A percentile compares a stretch with the other conserved stretches of the same genome.
Evolutionary conservation across 2,113 vertebrate genomes (phyloP).

Genomic region (Isichthys henryi): DNA sequence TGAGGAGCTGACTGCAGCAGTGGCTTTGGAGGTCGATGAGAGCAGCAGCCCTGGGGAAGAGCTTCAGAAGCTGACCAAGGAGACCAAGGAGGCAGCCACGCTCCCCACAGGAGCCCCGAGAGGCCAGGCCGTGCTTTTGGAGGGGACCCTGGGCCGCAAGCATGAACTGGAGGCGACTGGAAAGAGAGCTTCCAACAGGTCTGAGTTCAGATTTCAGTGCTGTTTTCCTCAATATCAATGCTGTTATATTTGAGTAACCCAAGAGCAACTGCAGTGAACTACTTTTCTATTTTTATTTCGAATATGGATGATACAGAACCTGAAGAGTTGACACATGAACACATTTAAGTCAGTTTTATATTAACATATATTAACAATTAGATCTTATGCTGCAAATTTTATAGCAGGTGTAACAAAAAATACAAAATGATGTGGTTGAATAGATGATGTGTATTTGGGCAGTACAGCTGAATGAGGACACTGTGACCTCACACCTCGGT

Average conservation of each 20-base stretch:
- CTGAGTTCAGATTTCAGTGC: not conserved
- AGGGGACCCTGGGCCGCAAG: slow-evolving; percentile 82
- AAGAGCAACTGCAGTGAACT: not conserved
- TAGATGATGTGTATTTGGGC: not conserved
- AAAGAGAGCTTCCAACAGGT: slow-evolving; percentile 88
- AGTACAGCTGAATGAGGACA: not conserved
- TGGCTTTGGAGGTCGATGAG: slow-evolving; percentile 47
- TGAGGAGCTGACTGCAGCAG: slow-evolving; percentile 40
- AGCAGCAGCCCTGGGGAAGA: slow-evolving; percentile 46
- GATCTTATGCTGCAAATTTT: too few species aligned
- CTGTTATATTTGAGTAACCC: not conserved
- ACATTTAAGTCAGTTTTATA: too few species aligned
- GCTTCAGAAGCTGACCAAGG: slow-evolving; percentile 23
- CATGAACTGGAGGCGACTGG: slow-evolving; percentile 81
- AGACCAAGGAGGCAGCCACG: slow-evolving; percentile 50
- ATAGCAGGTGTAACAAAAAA: not conserved
- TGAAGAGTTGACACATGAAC: not conserved
- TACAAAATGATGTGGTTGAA: not conserved
- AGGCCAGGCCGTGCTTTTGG: slow-evolving; percentile 59
- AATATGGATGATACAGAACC: not conserved
- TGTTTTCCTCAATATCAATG: not conserved
- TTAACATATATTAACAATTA: not conserved
- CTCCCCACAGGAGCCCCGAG: slow-evolving; percentile 52
- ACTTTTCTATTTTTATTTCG: not conserved
- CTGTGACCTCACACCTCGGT: not conserved